Base-by-base conservation (phyloP, 2,888 invertebrate species). In the Protonemura montana region DNA sequence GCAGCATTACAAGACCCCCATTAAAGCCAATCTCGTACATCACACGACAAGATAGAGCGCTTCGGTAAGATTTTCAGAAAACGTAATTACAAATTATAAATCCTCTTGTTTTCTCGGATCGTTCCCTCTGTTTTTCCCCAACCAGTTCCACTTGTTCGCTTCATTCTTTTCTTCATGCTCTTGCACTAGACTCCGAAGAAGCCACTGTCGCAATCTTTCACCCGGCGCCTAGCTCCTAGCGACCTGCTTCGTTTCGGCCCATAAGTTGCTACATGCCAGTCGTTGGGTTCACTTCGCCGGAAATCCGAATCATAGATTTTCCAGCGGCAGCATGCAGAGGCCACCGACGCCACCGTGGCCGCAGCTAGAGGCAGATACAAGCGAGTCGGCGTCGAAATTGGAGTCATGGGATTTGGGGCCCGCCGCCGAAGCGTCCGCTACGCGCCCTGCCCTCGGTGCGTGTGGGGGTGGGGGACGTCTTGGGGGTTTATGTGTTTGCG, bases 251-350 rank as follows among this genome's bases (percentile, higher is more conserved):
- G 26, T 77, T 77, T 3, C 77, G 26, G 21, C 77, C 77, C 77
- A 83, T 83, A 83, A 83, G 83, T 83, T 42, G 59, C 26, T 26
- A 59, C 59, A 28, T 83, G 83, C n/a, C 83, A 83, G 83, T 16
- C 28, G 83, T 13, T 27, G 28, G 80, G 80, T 80, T 80, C 80
- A 80, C 80, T 80, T 21, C 25, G 83, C 59, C 29, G 84, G 84
- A 84, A 59, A 76, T 84, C 84, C 84, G 84, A 76, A 83, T 83
- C 83, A 42, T 83, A 83, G 42, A 83, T 83, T 83, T 83, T 29
- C 78, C 29, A 81, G 81, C 0, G 30, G 82, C 30, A 27, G n/a
- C 82, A 35, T 35, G 29, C 82, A 35, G 29, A 82, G 28, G 13
- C 27, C 10, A n/a, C 7, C 78, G 78, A 7, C 78, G 27, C n/a